phyloP scores from a whole-genome alignment of 2,797 vertebrate species.

The Okamejei kenojei region DNA sequence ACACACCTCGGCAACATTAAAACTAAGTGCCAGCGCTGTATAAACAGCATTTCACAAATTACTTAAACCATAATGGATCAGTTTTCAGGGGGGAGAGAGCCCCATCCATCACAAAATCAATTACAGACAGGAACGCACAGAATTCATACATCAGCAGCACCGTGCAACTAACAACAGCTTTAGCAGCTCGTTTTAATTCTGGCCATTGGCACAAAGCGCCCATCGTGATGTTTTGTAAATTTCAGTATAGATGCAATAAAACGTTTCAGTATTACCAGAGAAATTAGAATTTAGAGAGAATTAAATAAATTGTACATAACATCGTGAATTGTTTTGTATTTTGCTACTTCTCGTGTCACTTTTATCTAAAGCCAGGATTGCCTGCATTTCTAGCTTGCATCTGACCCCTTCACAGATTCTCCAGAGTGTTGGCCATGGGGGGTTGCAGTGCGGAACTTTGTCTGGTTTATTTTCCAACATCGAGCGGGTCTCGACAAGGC shows the following conservation, averaged over 20 bases:
- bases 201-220: background rate
- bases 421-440: too few species aligned
- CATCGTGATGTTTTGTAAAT: background rate
- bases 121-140: slow-evolving; percentile 17
- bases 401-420: background rate
- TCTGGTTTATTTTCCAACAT: background rate
- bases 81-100: background rate
- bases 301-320: background rate
- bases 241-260: background rate
- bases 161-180: background rate
- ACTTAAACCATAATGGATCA: slow-evolving; percentile 30
- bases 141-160: background rate
- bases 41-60: slow-evolving; percentile 27
- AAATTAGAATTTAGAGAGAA: background rate
- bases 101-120: slow-evolving; percentile 25
- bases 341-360: background rate
- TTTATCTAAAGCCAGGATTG: background rate
- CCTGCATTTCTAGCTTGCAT: background rate
- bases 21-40: slow-evolving; percentile 12
- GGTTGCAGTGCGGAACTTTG: background rate
- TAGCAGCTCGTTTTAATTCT: slow-evolving; percentile 15
- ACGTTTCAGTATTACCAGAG: background rate
- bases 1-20: background rate
- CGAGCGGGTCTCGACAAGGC: too few species aligned
- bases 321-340: background rate